Evolutionary conservation across 2,888 invertebrate species (phyloP).

Genomic region (Cepaea hortensis): DNA sequence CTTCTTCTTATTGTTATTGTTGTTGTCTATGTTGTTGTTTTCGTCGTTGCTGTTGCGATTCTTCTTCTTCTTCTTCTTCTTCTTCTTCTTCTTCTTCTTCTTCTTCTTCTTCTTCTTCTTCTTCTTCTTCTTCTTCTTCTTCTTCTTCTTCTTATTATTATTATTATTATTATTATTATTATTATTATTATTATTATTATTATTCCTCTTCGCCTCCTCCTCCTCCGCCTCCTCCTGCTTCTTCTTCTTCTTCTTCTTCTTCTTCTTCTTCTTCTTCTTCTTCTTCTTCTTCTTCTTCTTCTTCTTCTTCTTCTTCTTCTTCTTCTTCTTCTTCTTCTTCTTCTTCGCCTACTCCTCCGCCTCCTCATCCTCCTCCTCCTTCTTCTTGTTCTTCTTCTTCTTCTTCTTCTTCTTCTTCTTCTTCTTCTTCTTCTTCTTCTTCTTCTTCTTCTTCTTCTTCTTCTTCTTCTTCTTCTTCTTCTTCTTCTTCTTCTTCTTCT

Average conservation of each 20-base stretch:
- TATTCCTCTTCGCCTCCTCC: neutral
- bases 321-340: neutral
- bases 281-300: neutral
- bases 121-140: neutral
- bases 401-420: conserved; percentile 11
- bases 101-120: neutral
- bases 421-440: conserved; percentile 15
- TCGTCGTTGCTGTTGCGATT: too few species aligned
- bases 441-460: conserved; percentile 23
- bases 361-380: neutral
- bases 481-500: conserved; percentile 30
- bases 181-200: too few species aligned
- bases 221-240: neutral
- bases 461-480: conserved; percentile 26
- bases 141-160: too few species aligned
- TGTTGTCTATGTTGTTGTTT: too few species aligned
- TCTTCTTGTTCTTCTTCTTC: neutral
- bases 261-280: conserved; percentile 23
- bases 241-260: conserved; percentile 7
- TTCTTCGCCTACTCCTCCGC: neutral
- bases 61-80: neutral
- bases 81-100: neutral
- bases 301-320: neutral
- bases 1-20: neutral
- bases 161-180: too few species aligned